Evolutionary conservation across 2,888 invertebrate genomes (phyloP).

Genomic region (Pardosa pseudoannulata): DNA sequence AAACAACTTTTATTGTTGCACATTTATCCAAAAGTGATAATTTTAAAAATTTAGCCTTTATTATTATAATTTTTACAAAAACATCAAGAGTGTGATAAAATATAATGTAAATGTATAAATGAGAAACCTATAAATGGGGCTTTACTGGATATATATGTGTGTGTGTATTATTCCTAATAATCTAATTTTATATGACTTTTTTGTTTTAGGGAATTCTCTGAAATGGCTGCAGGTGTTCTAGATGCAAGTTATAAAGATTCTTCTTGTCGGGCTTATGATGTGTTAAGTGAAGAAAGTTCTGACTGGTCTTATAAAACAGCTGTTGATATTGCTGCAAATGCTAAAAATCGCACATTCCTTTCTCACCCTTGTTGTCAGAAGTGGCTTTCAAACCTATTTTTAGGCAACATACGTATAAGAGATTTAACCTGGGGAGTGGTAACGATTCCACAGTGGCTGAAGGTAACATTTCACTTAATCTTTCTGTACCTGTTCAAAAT

Average conservation of each 20-base stretch:
- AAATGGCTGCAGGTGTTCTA: constrained; percentile 75
- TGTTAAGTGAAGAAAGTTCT: constrained; percentile 73
- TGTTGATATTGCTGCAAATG: constrained; percentile 74
- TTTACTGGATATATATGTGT: too few species aligned
- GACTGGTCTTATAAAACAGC: constrained; percentile 74
- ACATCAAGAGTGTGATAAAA: too few species aligned
- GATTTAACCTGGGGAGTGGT: constrained; percentile 76
- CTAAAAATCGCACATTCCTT: constrained; percentile 75
- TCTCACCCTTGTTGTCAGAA: constrained; percentile 78
- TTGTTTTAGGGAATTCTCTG: constrained; percentile 76
- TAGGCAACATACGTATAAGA: constrained; percentile 76
- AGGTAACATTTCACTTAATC: constrained; percentile 75
- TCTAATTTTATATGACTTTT: neutral
- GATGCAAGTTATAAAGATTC: constrained; percentile 74
- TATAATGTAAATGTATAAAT: too few species aligned
- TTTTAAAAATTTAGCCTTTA: too few species aligned
- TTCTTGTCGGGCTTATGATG: constrained; percentile 73
- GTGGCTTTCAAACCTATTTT: constrained; percentile 76
- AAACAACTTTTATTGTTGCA: too few species aligned
- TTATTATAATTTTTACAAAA: too few species aligned
- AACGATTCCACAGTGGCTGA: constrained; percentile 76
- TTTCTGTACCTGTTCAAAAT: too few species aligned
- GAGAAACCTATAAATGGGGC: too few species aligned
- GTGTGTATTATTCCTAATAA: too few species aligned
- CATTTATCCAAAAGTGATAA: too few species aligned